Evolutionary conservation across 2,888 invertebrate species (phyloP).

Genomic region (Chrysolina oricalcia): DNA sequence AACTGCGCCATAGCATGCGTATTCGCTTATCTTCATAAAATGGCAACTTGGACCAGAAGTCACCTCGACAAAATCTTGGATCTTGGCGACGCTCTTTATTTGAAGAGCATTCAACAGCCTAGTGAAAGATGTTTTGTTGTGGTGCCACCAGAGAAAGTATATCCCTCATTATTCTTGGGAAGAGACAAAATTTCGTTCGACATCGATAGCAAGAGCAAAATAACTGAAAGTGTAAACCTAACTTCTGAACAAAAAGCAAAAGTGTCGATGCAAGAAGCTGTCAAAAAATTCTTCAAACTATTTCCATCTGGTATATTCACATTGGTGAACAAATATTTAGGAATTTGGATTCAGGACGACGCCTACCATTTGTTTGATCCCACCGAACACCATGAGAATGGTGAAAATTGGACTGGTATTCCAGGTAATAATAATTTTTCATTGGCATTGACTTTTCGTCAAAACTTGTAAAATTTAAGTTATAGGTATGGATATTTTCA

Average conservation of each 20-base stretch:
- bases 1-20: conserved; percentile 76
- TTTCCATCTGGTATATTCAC: conserved; percentile 62
- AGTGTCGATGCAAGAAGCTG: conserved; percentile 45
- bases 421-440: conserved; percentile 37
- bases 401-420: conserved; percentile 60
- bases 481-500: neutral
- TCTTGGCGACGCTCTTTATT: conserved; percentile 74
- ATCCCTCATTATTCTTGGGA: conserved; percentile 62
- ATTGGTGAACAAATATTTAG: conserved; percentile 60
- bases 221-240: conserved; percentile 44
- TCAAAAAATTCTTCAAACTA: conserved; percentile 61
- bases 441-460: too few species aligned
- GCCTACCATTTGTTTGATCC: conserved; percentile 65
- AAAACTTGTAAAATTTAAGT: neutral
- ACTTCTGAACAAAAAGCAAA: conserved; percentile 53
- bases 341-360: conserved; percentile 62
- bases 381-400: conserved; percentile 63
- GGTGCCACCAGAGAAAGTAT: conserved; percentile 61
- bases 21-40: conserved; percentile 74
- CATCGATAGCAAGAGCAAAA: conserved; percentile 57
- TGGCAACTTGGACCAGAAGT: conserved; percentile 76
- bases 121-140: conserved; percentile 55
- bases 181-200: conserved; percentile 61
- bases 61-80: conserved; percentile 75
- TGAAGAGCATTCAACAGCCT: conserved; percentile 59